A percentile compares a stretch with the other conserved stretches of the same genome.
Conservation (phyloP, 35 echinoderm and acorn worm species). For the Heliocidaris erythrogramma region DNA sequence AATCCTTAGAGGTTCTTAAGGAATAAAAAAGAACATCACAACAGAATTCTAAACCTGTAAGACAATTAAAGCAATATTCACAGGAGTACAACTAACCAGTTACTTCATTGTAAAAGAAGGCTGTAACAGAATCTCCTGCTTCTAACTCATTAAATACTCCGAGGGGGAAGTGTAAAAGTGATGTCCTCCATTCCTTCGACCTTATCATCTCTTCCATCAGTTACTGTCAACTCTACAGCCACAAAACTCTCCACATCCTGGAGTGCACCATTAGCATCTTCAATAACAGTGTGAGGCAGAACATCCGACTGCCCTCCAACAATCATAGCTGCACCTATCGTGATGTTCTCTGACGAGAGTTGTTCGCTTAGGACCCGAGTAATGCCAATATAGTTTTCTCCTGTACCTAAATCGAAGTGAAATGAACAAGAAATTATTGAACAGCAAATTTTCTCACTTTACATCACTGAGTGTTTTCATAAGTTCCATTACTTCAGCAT, state of each 20-base stretch:
- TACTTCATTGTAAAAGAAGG: conserved; percentile 15
- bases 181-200: not conserved
- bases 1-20: no score
- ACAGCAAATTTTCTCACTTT: no score
- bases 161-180: not conserved
- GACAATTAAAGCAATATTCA: not conserved
- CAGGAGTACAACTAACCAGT: not conserved
- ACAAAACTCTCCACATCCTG: not conserved
- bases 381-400: not conserved
- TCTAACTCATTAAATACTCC: not conserved
- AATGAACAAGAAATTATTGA: no score
- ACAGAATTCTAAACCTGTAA: no score
- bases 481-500: no score
- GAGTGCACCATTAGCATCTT: not conserved
- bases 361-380: not conserved
- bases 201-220: not conserved
- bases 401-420: not conserved
- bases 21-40: no score
- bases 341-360: not conserved
- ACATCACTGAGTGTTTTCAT: no score
- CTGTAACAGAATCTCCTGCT: not conserved
- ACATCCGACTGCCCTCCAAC: not conserved
- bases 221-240: conserved; percentile 2
- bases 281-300: not conserved
- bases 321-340: not conserved